Evolutionary conservation across 2,888 invertebrate species (phyloP).

Genomic region (Calliopum simillimum): DNA sequence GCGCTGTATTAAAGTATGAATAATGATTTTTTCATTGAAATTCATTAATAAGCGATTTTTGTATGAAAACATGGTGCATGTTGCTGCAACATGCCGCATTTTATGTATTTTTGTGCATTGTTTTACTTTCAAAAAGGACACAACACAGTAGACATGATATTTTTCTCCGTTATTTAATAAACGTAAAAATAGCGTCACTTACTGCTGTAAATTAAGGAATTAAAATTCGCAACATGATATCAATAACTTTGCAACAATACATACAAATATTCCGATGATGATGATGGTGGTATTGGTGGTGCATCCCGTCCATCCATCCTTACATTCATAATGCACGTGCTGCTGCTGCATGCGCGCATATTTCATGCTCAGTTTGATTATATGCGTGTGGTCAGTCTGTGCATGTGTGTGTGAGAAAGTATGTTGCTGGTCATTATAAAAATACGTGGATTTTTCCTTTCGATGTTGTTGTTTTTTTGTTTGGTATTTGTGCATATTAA

Average conservation of each 20-base stretch:
- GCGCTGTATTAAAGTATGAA: slow-evolving; percentile 6
- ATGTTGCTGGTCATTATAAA: slow-evolving; percentile 21
- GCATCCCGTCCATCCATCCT: too few species aligned
- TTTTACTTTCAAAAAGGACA: not conserved
- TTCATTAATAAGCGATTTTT: slow-evolving; percentile 27
- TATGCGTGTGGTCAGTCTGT: too few species aligned
- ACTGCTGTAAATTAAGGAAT: slow-evolving; percentile 26
- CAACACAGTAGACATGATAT: too few species aligned
- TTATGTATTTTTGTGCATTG: too few species aligned
- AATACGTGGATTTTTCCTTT: slow-evolving; percentile 28
- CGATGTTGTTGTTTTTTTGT: too few species aligned
- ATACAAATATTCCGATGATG: not conserved
- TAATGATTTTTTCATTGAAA: slow-evolving; percentile 20
- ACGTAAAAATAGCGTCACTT: slow-evolving; percentile 6
- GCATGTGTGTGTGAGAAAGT: not conserved
- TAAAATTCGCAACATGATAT: slow-evolving; percentile 32
- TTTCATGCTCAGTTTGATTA: too few species aligned
- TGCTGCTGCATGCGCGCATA: too few species aligned
- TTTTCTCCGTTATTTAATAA: not conserved
- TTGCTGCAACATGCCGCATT: not conserved
- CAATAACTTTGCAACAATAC: slow-evolving; percentile 8
- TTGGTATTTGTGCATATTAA: slow-evolving; percentile 40
- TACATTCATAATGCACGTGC: too few species aligned
- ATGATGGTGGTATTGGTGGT: too few species aligned
- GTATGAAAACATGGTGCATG: slow-evolving; percentile 4